Conservation (phyloP, 2,113 vertebrate genomes). For the Lasiurus cinereus region DNA sequence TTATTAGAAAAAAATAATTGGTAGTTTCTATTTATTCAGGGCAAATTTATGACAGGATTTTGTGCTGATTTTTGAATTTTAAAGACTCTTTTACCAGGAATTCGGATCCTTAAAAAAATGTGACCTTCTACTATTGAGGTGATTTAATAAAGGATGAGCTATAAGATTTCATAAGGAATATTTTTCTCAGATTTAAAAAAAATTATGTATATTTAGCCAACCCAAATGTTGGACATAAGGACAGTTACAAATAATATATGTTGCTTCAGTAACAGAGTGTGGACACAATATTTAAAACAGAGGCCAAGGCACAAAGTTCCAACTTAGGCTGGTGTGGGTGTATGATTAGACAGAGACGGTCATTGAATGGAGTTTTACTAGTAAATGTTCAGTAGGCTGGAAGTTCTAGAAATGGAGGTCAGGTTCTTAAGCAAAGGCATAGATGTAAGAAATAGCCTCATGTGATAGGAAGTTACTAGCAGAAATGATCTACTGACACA, state of each 20-base stretch:
- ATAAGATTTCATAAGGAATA: background rate
- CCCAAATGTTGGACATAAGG: background rate
- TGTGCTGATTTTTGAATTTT: background rate
- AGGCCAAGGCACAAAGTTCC: background rate
- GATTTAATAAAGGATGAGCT: background rate
- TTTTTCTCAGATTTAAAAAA: background rate
- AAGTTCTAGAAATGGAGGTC: background rate
- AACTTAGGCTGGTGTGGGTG: background rate
- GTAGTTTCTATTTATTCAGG: background rate
- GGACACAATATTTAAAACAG: background rate
- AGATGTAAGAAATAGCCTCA: background rate
- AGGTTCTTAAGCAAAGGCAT: background rate
- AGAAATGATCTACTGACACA: background rate
- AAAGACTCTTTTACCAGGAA: background rate
- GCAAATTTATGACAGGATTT: background rate
- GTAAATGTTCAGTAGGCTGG: background rate
- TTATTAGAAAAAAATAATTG: background rate
- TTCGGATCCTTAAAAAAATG: background rate
- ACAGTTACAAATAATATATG: background rate
- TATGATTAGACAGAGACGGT: background rate
- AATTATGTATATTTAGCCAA: background rate
- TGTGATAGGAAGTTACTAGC: background rate
- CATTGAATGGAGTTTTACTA: background rate
- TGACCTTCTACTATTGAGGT: background rate
- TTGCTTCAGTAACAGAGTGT: background rate